A percentile compares a stretch with the other conserved stretches of the same genome.
Conservation (phyloP, 2,888 invertebrate genomes). For the Euplexia lucipara region DNA sequence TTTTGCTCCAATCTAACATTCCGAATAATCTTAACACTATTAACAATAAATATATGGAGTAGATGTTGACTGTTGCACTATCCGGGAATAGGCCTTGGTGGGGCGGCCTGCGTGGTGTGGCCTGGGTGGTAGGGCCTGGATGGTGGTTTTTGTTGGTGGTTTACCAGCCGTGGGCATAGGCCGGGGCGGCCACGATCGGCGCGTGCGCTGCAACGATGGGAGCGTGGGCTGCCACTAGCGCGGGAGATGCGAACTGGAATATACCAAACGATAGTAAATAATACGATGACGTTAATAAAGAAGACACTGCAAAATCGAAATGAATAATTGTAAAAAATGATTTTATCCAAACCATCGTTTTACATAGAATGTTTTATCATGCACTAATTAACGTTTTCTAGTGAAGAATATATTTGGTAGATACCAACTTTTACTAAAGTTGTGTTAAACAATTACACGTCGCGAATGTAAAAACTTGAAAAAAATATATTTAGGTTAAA, state of each 20-base stretch:
- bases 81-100: constrained; percentile 64
- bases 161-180: constrained; percentile 85
- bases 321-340: neutral
- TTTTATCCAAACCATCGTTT: neutral
- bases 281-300: too few relatives aligned
- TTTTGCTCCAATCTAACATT: constrained; percentile 72
- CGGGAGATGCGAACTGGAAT: constrained; percentile 83
- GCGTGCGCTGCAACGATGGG: constrained; percentile 81
- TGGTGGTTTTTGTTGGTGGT: constrained; percentile 46
- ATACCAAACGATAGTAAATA: neutral
- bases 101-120: constrained; percentile 66
- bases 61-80: constrained; percentile 84
- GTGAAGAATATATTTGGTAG: neutral
- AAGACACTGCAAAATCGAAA: too few relatives aligned
- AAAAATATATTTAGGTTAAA: constrained; percentile 39
- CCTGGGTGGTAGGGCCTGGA: constrained; percentile 65
- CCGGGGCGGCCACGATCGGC: constrained; percentile 77
- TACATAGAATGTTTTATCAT: neutral
- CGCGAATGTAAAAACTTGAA: neutral
- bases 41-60: constrained; percentile 74
- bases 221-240: constrained; percentile 79
- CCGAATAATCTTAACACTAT: constrained; percentile 72
- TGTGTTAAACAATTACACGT: neutral
- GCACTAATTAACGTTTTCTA: neutral
- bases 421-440: neutral